A percentile compares a stretch with the other conserved stretches of the same genome.
Conservation (phyloP, 1,140 invertebrate genomes). For the Coelopa frigida region DNA sequence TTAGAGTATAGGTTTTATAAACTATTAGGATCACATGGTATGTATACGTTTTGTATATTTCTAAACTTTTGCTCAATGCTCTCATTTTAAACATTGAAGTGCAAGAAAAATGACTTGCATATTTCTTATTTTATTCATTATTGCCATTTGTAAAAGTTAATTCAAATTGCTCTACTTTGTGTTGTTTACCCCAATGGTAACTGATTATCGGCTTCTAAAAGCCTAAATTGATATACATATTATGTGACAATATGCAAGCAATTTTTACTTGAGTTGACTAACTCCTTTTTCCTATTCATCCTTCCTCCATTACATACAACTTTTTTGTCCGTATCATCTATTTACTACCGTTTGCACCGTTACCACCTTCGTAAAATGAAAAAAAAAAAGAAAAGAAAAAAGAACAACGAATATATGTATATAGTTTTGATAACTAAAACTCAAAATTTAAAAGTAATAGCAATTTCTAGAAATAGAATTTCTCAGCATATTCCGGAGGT, state of each 20-base stretch:
- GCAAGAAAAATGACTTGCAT: no score
- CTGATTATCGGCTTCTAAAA: no score
- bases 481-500: conserved; percentile 45
- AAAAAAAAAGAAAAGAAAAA: conserved; percentile 15
- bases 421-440: background rate
- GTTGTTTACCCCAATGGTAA: no score
- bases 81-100: background rate
- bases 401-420: conserved; percentile 3
- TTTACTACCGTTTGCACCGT: conserved; percentile 28
- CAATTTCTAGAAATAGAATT: conserved; percentile 36
- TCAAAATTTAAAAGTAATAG: background rate
- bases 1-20: conserved; percentile 99
- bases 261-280: no score
- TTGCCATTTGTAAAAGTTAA: no score
- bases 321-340: background rate
- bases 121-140: no score
- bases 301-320: background rate
- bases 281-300: no score
- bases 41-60: conserved; percentile 43
- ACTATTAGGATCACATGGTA: conserved; percentile 90
- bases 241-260: no score
- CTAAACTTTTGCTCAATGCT: background rate
- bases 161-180: no score
- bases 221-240: no score
- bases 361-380: conserved; percentile 35